Base-by-base conservation (phyloP, 2,888 invertebrate genomes). In the Calephelis perditalis region DNA sequence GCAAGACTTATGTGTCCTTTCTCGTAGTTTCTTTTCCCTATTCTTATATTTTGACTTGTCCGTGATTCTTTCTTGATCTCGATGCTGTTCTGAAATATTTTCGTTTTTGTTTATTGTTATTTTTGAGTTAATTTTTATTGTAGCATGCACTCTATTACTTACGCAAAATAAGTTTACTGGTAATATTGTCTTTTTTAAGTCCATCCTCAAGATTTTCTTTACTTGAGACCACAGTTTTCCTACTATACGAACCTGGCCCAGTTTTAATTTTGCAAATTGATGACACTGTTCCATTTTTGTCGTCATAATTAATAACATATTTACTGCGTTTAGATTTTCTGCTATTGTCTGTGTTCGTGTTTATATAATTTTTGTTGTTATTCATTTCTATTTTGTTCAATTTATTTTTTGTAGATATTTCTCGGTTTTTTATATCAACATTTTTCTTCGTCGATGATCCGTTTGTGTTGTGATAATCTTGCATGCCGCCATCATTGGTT, bases 51-150 rank as follows among this genome's bases (percentile, higher is more conserved):
- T 75, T 68, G 63, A 75, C 78, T 75, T 74, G 62, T 80, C 76
- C 67, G 70, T 72, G 73, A 74, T 76, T 76, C 75, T 73, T 68
- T 78, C 80, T 74, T 77, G 82, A 73, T 82, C 82, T 74, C 79
- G 79, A 68, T 77, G 76, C 76, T 86, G 83, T 81, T 86, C 89
- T 89, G 90, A 90, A 90, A 89, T 75, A 79, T 82, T 76, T 82
- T 80, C 76, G 82, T 77, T 78, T 79, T 78, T 78, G 72, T 80
- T 77, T 78, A 73, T 79, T 71, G 77, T 75, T 75, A 73, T 74
- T 70, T 73, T 68, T 67, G 78, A 81, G 79, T 75, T 73, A 73
- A 55, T 75, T 73, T 78, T 74, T 65, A 75, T 75, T 76, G 79
- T 76, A 73, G 72, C 73, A 78, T 75, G 84, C 79, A 85, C 75